Evolutionary conservation across 1,140 invertebrate genomes (phyloP), one percentile per base, ranked within the genome.

Genomic region (Cotesia chilonis): DNA sequence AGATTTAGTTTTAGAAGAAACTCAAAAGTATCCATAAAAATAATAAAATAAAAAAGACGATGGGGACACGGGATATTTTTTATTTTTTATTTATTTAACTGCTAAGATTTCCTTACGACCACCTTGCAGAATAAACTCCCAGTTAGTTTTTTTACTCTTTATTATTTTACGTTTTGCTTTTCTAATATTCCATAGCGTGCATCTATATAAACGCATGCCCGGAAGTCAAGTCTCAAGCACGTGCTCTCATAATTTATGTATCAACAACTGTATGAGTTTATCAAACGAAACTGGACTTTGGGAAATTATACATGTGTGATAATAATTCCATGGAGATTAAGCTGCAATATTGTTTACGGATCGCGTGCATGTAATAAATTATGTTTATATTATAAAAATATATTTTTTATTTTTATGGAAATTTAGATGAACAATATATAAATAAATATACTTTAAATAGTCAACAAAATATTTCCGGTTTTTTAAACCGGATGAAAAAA

Each of bases 181-280:
- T 41, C 6, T 41, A 41, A 41, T 41, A 41, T 41, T 41, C 41
- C 41, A 41, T 41, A 41, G 41, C 41, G 41, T 41, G 41, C 41
- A 41, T 41, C 41, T 41, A 7, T 41, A 41, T 41, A 41, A 41
- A 41, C 41, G 41, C 63, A 17, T n/a, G n/a, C 63, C 63, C 63
- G 63, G 63, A 65, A 65, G 38, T 38, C 36, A 12, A 38, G 17
- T 65, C 37, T n/a, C 63, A 65, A n/a, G 63, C 63, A 65, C 63
- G 63, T 47, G 38, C 63, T 41, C 63, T n/a, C 6, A 36, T 65
- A 65, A 65, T 65, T 65, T 65, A 65, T 65, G 37, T 37, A 65
- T 47, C 36, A 35, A 35, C 63, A 65, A 65, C 63, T 65, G 63
- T 65, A 65, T 37, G 38, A 36, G 35, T 14, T 20, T 37, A 65